Evolutionary conservation across 2,113 vertebrate genomes (phyloP), one percentile per base, ranked within the genome.

Genomic region (Brachyhypopomus gauderio): DNA sequence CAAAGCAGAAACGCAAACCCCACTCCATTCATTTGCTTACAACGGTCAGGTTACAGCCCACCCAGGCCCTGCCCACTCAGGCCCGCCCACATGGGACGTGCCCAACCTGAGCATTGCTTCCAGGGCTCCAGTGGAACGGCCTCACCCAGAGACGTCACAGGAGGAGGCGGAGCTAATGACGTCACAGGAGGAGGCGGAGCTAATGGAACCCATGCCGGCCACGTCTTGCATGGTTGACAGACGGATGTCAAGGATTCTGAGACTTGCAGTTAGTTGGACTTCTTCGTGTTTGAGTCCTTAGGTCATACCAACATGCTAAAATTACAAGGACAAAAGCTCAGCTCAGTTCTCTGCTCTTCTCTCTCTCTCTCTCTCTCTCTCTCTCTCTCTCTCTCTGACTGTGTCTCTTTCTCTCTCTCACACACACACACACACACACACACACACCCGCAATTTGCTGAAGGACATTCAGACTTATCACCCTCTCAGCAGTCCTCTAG

Each of bases 31-130:
- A 66, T 66, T 25, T 14, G 16, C 60, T n/a, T n/a, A 70, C 48
- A 73, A 25, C 2, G 1, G 45, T 8, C 45, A 52, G 45, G 12
- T 52, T 52, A 3, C 45, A 52, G 64, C 22, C 80, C 86, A 62
- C 75, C 75, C 78, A 84, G 25, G 84, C 72, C 79, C 77, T 16
- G 80, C 82, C 85, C 81, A 81, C 86, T n/a, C n/a, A n/a, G n/a
- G n/a, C n/a, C 77, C 14, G 80, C 82, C 85, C 81, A 81, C 86
- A 70, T 82, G 86, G 85, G 82, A 84, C 81, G 81, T 82, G 78
- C 77, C 12, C 19, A 22, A 38, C 5, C 22, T 64, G 66, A 60
- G 48, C 60, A 70, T 36, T 27, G 27, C 63, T 75, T 22, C 63
- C 12, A 30, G 30, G 2, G 30, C 30, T n/a, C 78, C 48, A 78